Conservation (phyloP, 1,140 invertebrate species). For the Myzus persicae region DNA sequence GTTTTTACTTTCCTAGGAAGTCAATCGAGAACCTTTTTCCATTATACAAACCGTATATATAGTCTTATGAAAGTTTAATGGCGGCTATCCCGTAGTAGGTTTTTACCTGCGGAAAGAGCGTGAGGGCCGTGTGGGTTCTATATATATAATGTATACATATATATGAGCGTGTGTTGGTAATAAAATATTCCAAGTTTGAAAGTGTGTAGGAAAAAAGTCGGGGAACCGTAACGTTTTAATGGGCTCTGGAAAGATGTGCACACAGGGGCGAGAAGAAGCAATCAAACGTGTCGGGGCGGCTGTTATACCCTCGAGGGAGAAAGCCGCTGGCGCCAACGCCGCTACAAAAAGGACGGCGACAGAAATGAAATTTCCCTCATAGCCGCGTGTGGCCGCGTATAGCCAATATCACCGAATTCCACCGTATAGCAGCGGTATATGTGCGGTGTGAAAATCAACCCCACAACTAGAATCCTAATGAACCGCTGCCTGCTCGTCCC, state of each 20-base stretch:
- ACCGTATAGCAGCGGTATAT: not conserved
- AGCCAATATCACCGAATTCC: slow-evolving; percentile 53
- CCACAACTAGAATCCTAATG: slow-evolving; percentile 55
- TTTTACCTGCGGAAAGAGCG: slow-evolving; percentile 34
- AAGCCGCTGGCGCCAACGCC: slow-evolving; percentile 49
- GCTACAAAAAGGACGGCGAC: slow-evolving; percentile 52
- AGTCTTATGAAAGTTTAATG: slow-evolving; percentile 55
- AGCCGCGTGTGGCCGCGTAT: not conserved
- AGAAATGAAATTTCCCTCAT: slow-evolving; percentile 53
- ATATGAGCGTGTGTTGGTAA: not conserved
- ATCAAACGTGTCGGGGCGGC: slow-evolving; percentile 54
- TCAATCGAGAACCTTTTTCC: slow-evolving; percentile 26
- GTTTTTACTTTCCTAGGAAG: not conserved
- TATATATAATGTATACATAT: not conserved
- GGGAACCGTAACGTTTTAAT: slow-evolving; percentile 56
- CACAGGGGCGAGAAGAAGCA: slow-evolving; percentile 55
- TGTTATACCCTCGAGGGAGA: slow-evolving; percentile 45
- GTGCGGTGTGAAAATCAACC: slow-evolving; percentile 53
- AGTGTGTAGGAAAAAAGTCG: slow-evolving; percentile 43
- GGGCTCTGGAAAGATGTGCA: slow-evolving; percentile 48
- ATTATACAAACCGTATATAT: slow-evolving; percentile 16
- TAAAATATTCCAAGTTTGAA: slow-evolving; percentile 46
- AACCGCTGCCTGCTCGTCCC: slow-evolving; percentile 22
- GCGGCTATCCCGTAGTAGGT: not conserved
- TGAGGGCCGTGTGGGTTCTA: not conserved